Conservation (phyloP, 2,797 vertebrate species). For the Anas capensis region DNA sequence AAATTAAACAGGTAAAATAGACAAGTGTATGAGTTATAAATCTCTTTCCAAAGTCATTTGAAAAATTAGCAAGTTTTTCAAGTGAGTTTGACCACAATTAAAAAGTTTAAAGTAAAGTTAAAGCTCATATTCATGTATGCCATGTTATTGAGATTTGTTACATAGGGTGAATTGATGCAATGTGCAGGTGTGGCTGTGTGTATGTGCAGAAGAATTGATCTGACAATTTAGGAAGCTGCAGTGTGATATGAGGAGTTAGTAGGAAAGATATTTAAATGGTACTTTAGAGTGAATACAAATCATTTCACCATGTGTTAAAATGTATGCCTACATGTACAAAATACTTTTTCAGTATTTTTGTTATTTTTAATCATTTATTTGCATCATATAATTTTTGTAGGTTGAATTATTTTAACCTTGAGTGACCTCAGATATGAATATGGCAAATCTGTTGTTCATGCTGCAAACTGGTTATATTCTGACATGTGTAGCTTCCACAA, state of each 20-base stretch:
- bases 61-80: background rate
- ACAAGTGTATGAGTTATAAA: background rate
- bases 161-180: background rate
- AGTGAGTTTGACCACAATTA: background rate
- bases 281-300: background rate
- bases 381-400: background rate
- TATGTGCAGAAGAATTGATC: background rate
- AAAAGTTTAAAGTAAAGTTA: background rate
- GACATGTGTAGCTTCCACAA: background rate
- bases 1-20: background rate
- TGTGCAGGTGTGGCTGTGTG: background rate
- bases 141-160: background rate
- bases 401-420: background rate
- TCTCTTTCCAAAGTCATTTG: background rate
- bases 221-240: background rate
- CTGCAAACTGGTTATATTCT: background rate
- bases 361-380: background rate
- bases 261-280: background rate
- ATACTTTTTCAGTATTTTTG: background rate
- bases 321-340: background rate
- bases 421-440: background rate
- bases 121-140: background rate
- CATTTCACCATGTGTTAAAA: background rate
- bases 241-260: background rate
- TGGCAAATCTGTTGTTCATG: background rate